These are phyloP conservation scores for Marronus borbonicus DNA, from an alignment of 2,888 invertebrate species.

Conservation along the genomic window DNA sequence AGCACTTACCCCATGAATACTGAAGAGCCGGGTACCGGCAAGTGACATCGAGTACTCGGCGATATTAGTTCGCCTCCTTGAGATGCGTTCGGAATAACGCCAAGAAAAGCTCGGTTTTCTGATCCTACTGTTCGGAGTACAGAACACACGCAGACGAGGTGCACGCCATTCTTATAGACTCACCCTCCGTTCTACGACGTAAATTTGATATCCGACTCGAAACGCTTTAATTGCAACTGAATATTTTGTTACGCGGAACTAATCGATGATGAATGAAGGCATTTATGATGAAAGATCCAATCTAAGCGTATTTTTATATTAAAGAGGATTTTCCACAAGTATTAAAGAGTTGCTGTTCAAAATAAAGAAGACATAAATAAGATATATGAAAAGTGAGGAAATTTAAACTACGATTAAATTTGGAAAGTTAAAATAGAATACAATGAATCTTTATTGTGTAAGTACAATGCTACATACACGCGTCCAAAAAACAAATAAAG, in stretches of 20 bases:
- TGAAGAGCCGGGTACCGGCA: conserved; percentile 58
- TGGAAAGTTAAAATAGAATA: too few relatives aligned
- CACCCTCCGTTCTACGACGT: conserved; percentile 19
- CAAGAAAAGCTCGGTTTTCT: conserved; percentile 26
- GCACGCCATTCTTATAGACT: neutral
- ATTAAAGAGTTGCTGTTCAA: too few relatives aligned
- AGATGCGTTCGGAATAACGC: conserved; percentile 51
- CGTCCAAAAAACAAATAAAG: too few relatives aligned
- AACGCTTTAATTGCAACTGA: conserved; percentile 24
- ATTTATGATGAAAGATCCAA: too few relatives aligned
- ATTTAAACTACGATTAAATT: too few relatives aligned
- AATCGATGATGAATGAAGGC: conserved; percentile 15
- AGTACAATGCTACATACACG: too few relatives aligned
- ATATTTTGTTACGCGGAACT: conserved; percentile 32
- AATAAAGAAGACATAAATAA: too few relatives aligned
- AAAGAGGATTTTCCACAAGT: too few relatives aligned
- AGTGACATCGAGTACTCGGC: conserved; percentile 64
- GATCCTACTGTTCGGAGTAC: conserved; percentile 1
- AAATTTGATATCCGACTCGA: conserved; percentile 36
- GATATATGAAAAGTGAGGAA: too few relatives aligned
- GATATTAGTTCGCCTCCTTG: conserved; percentile 61
- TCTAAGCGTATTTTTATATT: too few relatives aligned
- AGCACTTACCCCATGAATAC: conserved; percentile 60
- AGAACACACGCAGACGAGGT: neutral
- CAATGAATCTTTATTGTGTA: too few relatives aligned